Evolutionary conservation across 2,888 invertebrate species (phyloP).

Genomic region (Blera fallax): DNA sequence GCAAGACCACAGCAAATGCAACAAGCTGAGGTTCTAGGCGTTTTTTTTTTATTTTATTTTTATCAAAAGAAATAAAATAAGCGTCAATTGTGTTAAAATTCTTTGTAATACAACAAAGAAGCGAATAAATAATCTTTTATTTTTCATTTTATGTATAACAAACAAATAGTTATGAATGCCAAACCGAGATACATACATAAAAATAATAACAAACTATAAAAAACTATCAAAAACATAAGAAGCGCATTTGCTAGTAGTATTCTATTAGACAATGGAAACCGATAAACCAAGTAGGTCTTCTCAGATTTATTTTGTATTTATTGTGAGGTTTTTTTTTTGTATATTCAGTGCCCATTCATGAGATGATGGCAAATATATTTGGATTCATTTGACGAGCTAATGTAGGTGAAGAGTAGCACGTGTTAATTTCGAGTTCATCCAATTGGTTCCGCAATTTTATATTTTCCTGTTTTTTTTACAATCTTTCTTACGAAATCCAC

Average conservation of each 20-base stretch:
- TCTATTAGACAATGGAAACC: conserved; percentile 18
- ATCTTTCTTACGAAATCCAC: conserved; percentile 9
- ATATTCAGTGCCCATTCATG: conserved; percentile 16
- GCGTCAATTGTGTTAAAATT: conserved; percentile 7
- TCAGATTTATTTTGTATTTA: conserved; percentile 11
- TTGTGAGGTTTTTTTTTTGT: neutral
- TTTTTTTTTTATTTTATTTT: neutral
- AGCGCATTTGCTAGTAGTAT: conserved; percentile 45
- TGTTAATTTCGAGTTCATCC: conserved; percentile 22
- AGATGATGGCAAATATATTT: conserved; percentile 26
- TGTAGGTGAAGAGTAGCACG: conserved; percentile 39
- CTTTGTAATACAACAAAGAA: conserved; percentile 32
- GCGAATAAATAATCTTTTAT: conserved; percentile 37
- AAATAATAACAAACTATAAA: too few species aligned
- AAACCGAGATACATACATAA: conserved; percentile 23
- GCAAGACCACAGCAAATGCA: neutral
- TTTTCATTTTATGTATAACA: conserved; percentile 23
- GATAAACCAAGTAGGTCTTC: conserved; percentile 44
- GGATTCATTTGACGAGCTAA: conserved; percentile 13
- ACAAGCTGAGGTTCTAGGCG: neutral
- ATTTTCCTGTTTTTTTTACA: neutral
- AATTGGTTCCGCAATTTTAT: conserved; percentile 33
- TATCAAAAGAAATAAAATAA: conserved; percentile 17
- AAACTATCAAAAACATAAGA: conserved; percentile 37
- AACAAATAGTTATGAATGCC: conserved; percentile 33